A percentile compares a stretch with the other conserved stretches of the same genome.
phyloP scores from a whole-genome alignment of 1,140 invertebrate species.

The Pinna nobilis region DNA sequence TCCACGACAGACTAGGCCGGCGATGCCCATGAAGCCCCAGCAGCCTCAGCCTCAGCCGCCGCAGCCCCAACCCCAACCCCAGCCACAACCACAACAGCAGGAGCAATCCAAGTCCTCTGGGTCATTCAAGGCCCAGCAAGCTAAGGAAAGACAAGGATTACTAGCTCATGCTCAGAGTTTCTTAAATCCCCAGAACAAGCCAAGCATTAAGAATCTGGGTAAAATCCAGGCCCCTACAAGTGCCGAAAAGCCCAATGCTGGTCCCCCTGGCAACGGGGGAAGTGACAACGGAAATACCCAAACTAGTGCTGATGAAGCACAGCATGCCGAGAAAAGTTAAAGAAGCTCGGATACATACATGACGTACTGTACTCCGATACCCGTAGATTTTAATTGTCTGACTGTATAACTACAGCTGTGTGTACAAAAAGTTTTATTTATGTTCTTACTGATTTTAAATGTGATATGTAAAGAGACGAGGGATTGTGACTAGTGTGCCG shows the following conservation, averaged over 20 bases:
- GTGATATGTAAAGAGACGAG: no score
- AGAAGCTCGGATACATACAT: no score
- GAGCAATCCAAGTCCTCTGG: neutral
- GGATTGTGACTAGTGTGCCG: no score
- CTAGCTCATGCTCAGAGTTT: constrained; percentile 63
- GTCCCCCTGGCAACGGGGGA: neutral
- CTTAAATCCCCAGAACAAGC: constrained; percentile 61
- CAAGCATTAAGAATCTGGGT: constrained; percentile 38
- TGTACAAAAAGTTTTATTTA: no score
- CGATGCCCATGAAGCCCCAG: constrained; percentile 14
- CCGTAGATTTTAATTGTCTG: no score
- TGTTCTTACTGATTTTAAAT: no score
- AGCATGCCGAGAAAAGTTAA: neutral
- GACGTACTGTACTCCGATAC: no score
- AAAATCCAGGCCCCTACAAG: neutral
- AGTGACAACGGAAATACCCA: neutral
- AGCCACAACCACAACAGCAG: constrained; percentile 4
- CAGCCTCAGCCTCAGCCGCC: constrained; percentile 7
- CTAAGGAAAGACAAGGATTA: constrained; percentile 59
- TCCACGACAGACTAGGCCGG: neutral
- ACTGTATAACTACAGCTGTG: no score
- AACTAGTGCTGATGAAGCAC: constrained; percentile 1
- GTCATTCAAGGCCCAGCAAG: constrained; percentile 60
- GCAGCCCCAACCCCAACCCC: constrained; percentile 8
- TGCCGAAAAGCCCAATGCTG: neutral